These are phyloP conservation scores for Rapana venosa DNA, from an alignment of 2,888 invertebrate genomes.

Conservation along the genomic window DNA sequence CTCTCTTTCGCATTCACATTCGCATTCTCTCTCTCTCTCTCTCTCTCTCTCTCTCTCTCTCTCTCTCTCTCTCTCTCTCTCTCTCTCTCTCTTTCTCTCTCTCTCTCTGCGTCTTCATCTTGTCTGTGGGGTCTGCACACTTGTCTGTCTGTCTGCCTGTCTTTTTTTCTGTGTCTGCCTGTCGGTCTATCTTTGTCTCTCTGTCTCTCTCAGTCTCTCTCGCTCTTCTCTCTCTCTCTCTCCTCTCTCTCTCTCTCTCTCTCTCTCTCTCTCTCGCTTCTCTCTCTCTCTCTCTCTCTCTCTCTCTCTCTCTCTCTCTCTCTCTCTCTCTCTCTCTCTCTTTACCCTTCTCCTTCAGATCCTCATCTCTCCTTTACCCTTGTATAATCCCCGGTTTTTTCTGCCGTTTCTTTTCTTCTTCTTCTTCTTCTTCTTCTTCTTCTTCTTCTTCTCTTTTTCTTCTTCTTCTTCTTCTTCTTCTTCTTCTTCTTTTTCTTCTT, in stretches of 20 bases:
- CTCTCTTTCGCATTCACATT: no score
- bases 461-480: background rate
- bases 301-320: background rate
- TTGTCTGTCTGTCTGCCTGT: no score
- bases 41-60: background rate
- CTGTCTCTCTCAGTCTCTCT: background rate
- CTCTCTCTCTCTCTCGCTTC: background rate
- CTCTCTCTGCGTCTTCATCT: no score
- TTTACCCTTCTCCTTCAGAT: background rate
- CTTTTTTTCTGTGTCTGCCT: no score
- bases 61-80: background rate
- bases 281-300: background rate
- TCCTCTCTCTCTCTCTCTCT: background rate
- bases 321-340: background rate
- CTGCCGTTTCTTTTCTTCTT: background rate
- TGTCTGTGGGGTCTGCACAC: no score
- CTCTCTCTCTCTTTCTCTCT: background rate
- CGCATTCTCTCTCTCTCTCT: background rate
- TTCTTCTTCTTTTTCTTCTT: background rate
- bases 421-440: background rate
- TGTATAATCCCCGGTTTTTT: background rate
- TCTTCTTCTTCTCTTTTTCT: background rate
- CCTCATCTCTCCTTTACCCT: background rate
- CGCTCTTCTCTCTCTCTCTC: background rate
- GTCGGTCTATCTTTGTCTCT: background rate